These are phyloP conservation scores for Synergus itoensis DNA, from an alignment of 2,888 invertebrate genomes.

Conservation along the genomic window DNA sequence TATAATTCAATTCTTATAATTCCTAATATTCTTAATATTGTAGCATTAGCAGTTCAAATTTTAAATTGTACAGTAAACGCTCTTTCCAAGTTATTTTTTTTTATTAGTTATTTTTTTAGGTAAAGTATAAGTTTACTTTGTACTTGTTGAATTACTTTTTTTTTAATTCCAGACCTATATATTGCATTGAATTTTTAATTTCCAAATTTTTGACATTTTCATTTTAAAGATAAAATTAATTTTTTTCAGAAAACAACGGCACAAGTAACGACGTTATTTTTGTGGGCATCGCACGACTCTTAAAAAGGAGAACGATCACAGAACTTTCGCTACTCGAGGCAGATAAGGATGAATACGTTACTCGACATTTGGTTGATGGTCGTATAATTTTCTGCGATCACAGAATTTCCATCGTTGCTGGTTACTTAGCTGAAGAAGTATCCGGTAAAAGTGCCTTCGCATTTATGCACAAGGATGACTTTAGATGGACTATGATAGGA, in stretches of 20 bases:
- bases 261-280: constrained; percentile 79
- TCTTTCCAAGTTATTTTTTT: too few relatives aligned
- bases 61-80: too few relatives aligned
- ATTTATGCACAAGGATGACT: constrained; percentile 94
- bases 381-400: constrained; percentile 94
- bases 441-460: constrained; percentile 92
- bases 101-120: too few relatives aligned
- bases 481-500: constrained; percentile 92
- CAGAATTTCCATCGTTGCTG: constrained; percentile 92
- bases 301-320: constrained; percentile 85
- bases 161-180: constrained; percentile 35
- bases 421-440: constrained; percentile 94
- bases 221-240: constrained; percentile 19
- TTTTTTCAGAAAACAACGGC: constrained; percentile 56
- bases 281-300: constrained; percentile 86
- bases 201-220: not conserved
- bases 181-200: not conserved
- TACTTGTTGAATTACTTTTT: too few relatives aligned
- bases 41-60: too few relatives aligned
- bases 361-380: constrained; percentile 93
- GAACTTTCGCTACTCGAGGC: constrained; percentile 83
- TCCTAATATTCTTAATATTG: too few relatives aligned
- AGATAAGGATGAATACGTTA: constrained; percentile 91
- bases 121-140: too few relatives aligned
- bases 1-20: too few relatives aligned